phyloP scores from a whole-genome alignment of 2,888 invertebrate genomes.

The Drepana falcataria region DNA sequence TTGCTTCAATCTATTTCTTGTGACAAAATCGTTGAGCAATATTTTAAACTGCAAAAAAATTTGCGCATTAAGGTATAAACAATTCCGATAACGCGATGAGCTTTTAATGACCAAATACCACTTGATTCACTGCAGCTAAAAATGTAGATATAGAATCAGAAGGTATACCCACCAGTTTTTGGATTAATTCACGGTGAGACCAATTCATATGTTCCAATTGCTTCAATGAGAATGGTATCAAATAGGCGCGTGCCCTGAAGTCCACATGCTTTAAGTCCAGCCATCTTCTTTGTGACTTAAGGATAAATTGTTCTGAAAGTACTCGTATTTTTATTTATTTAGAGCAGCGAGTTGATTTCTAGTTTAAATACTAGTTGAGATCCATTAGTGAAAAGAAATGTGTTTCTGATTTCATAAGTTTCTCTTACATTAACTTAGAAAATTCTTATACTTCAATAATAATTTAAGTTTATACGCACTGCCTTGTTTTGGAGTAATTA shows the following conservation, averaged over 20 bases:
- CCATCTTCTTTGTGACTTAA: conserved; percentile 90
- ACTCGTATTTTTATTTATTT: background rate
- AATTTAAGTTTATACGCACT: conserved; percentile 32
- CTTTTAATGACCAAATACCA: too few relatives aligned
- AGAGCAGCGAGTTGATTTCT: background rate
- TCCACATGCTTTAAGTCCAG: conserved; percentile 56
- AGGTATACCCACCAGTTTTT: conserved; percentile 42
- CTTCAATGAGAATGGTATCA: conserved; percentile 54
- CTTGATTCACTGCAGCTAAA: too few relatives aligned
- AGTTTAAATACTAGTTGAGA: background rate
- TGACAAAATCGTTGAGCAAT: conserved; percentile 48
- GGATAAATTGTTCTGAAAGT: conserved; percentile 86
- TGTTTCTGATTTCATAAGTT: too few relatives aligned
- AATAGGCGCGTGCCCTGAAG: conserved; percentile 49
- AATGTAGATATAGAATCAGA: too few relatives aligned
- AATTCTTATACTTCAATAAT: too few relatives aligned
- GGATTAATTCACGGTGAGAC: conserved; percentile 50
- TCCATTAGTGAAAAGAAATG: too few relatives aligned
- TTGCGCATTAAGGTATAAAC: background rate
- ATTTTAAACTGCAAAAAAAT: conserved; percentile 42
- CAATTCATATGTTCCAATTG: conserved; percentile 53
- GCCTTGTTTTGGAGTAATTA: conserved; percentile 32
- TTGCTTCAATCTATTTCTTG: conserved; percentile 52
- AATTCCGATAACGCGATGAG: too few relatives aligned
- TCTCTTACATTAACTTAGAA: too few relatives aligned